A percentile compares a stretch with the other conserved stretches of the same genome.
Evolutionary conservation across 2,797 vertebrate genomes (phyloP).

Genomic region (Crocidura indochinensis): DNA sequence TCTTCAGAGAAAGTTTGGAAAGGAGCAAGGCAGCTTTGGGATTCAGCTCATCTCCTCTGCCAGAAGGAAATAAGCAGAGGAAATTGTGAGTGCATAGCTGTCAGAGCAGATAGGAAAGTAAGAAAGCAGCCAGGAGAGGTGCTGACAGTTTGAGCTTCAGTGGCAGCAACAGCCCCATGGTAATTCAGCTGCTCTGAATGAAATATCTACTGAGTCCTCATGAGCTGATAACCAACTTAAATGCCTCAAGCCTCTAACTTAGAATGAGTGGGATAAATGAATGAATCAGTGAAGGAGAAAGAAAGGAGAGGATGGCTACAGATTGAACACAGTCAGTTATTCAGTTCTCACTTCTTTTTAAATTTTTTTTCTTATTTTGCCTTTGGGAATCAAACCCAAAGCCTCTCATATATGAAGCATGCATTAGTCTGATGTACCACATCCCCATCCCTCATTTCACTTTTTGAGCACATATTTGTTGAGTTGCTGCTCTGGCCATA

Average conservation of each 20-base stretch:
- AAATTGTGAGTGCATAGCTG: not conserved
- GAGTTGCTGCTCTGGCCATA: not conserved
- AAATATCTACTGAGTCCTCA: not conserved
- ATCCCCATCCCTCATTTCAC: too few relatives aligned
- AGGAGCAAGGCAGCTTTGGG: not conserved
- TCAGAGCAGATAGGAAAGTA: not conserved
- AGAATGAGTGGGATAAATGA: not conserved
- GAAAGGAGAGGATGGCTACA: not conserved
- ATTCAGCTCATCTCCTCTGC: not conserved
- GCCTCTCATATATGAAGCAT: not conserved
- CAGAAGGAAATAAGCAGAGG: not conserved
- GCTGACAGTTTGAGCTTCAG: not conserved
- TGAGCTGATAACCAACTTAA: not conserved
- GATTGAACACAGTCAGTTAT: too few relatives aligned
- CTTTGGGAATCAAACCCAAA: not conserved
- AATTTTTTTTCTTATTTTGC: too few relatives aligned
- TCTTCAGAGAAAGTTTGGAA: not conserved
- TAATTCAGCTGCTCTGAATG: not conserved
- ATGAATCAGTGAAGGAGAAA: not conserved
- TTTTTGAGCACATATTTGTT: not conserved
- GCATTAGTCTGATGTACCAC: not conserved
- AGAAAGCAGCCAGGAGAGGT: rapidly evolving
- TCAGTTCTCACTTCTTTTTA: not conserved
- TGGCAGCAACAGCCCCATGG: not conserved
- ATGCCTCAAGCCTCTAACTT: not conserved